Conservation (phyloP, 2,888 invertebrate species). For the Notocelia uddmanniana region DNA sequence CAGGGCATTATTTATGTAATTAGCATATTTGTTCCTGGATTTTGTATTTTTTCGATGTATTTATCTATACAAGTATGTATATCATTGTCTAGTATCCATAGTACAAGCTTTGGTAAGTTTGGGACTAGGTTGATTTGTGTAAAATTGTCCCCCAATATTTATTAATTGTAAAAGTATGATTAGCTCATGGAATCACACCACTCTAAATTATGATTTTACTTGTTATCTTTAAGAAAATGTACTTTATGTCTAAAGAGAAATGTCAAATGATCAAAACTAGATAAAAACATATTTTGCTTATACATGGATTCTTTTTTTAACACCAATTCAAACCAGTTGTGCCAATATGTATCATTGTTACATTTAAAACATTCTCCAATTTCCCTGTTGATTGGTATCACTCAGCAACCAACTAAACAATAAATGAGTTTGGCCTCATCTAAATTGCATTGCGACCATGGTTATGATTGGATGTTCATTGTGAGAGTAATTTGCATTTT, state of each 20-base stretch:
- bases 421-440: conserved; percentile 63
- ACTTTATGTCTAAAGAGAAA: too few species aligned
- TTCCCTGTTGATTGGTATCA: conserved; percentile 44
- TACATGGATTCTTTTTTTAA: neutral
- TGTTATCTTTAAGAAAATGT: too few species aligned
- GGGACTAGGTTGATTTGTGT: too few species aligned
- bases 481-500: conserved; percentile 68
- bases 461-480: conserved; percentile 56
- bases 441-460: conserved; percentile 66
- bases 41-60: too few species aligned
- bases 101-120: too few species aligned
- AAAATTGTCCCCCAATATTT: too few species aligned
- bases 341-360: neutral
- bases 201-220: neutral
- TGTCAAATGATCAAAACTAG: neutral
- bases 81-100: too few species aligned
- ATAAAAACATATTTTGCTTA: neutral
- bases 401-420: conserved; percentile 36
- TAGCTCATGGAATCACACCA: neutral
- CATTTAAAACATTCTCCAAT: neutral
- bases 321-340: neutral
- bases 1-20: too few species aligned
- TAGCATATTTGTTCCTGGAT: too few species aligned
- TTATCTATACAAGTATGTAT: too few species aligned
- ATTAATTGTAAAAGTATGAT: neutral